Conservation (phyloP, 1,140 invertebrate species). For the Eurytemora carolleeae region DNA sequence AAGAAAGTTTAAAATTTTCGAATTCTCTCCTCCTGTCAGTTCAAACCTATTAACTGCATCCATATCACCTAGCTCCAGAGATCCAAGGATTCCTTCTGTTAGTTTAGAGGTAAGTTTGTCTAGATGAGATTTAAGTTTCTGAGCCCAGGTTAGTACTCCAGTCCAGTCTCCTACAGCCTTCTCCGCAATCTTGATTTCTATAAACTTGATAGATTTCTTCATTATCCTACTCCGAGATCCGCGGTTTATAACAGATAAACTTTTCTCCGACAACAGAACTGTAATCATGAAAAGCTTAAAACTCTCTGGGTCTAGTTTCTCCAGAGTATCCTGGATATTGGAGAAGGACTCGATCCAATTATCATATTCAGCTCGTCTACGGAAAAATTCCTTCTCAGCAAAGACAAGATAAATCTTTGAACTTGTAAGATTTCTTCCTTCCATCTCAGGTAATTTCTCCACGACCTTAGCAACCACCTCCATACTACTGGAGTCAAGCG, state of each 20-base stretch:
- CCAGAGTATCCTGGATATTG: not conserved
- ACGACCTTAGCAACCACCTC: not conserved
- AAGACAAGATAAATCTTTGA: not conserved
- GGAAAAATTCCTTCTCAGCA: not conserved
- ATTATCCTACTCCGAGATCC: not conserved
- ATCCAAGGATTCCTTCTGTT: no score
- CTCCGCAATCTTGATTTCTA: not conserved
- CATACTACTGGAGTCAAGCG: not conserved
- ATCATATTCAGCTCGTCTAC: not conserved
- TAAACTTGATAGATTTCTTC: not conserved
- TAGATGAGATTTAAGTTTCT: not conserved
- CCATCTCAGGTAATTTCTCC: not conserved
- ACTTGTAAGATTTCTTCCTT: not conserved
- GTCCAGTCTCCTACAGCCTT: not conserved
- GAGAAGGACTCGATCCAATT: not conserved
- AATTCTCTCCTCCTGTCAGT: no score
- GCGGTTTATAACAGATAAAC: not conserved
- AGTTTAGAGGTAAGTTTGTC: no score
- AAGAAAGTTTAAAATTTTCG: no score
- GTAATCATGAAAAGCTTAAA: not conserved
- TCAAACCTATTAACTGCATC: no score
- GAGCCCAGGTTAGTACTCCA: not conserved
- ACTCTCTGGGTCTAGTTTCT: not conserved
- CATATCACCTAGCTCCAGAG: no score
- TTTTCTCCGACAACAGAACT: not conserved